Evolutionary conservation across 2,888 invertebrate genomes (phyloP).

Genomic region (Andrena dorsata): DNA sequence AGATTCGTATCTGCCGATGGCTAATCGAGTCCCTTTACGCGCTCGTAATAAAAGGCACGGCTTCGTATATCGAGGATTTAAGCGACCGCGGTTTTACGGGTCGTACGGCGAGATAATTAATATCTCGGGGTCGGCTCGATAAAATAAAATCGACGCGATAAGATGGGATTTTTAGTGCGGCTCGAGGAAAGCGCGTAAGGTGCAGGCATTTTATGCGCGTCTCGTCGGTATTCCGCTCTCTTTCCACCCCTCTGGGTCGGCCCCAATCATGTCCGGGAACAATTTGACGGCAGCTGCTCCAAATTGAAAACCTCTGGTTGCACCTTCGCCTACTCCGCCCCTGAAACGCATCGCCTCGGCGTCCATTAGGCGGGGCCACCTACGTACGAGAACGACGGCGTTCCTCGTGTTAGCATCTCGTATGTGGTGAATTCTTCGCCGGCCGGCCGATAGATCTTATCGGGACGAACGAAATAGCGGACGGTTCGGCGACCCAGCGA

Average conservation of each 20-base stretch:
- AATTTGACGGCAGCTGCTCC: slow-evolving; percentile 76
- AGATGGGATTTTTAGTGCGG: slow-evolving; percentile 13
- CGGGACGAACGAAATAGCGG: slow-evolving; percentile 57
- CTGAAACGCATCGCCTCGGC: slow-evolving; percentile 69
- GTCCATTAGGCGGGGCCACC: slow-evolving; percentile 73
- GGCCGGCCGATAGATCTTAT: slow-evolving; percentile 65
- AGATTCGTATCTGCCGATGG: background rate
- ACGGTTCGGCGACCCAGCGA: slow-evolving; percentile 47
- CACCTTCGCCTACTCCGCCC: slow-evolving; percentile 72
- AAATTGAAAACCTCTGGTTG: slow-evolving; percentile 76
- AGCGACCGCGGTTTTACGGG: background rate
- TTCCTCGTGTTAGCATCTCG: slow-evolving; percentile 14
- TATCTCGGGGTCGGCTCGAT: background rate
- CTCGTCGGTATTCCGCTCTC: slow-evolving; percentile 38
- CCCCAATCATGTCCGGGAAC: slow-evolving; percentile 63
- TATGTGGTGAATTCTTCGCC: slow-evolving; percentile 43
- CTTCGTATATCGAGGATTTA: background rate
- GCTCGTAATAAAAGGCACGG: slow-evolving; percentile 2
- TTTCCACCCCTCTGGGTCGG: slow-evolving; percentile 44
- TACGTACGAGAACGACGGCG: slow-evolving; percentile 52
- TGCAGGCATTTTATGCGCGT: slow-evolving; percentile 28
- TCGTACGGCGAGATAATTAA: slow-evolving; percentile 1
- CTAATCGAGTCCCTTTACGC: slow-evolving; percentile 2
- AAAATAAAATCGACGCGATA: slow-evolving; percentile 2
- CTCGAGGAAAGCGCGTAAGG: slow-evolving; percentile 46